These are phyloP conservation scores for Enteromius anoplus DNA, from an alignment of 2,797 vertebrate species.

Conservation along the genomic window DNA sequence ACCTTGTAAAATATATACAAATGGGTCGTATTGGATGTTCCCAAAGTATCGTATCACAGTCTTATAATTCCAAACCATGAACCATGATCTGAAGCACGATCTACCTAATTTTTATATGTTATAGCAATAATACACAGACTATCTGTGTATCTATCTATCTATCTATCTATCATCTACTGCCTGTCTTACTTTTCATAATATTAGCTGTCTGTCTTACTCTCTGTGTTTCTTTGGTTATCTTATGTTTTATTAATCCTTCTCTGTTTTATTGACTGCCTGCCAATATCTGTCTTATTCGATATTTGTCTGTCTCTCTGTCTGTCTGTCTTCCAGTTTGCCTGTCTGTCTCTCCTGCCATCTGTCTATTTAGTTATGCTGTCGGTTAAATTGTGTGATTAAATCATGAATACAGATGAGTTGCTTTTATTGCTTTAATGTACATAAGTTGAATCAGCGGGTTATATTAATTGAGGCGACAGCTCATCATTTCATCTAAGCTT, in stretches of 20 bases:
- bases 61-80: background rate
- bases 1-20: no score
- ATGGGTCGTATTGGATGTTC: background rate
- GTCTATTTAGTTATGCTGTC: background rate
- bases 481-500: background rate
- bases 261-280: background rate
- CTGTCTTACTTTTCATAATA: background rate
- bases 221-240: background rate
- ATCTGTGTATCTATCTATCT: background rate
- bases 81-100: no score
- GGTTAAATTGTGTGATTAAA: slow-evolving; percentile 16
- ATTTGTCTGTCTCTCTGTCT: background rate
- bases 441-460: background rate
- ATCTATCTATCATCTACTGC: background rate
- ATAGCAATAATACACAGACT: no score
- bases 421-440: slow-evolving; percentile 10
- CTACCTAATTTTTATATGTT: no score
- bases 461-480: background rate
- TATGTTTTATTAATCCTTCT: background rate
- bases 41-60: background rate
- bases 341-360: background rate
- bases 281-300: background rate
- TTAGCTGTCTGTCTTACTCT: background rate
- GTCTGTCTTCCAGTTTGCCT: background rate
- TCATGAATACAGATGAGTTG: slow-evolving; percentile 5